Conservation (phyloP, 2,888 invertebrate species). For the Suillia variegata region DNA sequence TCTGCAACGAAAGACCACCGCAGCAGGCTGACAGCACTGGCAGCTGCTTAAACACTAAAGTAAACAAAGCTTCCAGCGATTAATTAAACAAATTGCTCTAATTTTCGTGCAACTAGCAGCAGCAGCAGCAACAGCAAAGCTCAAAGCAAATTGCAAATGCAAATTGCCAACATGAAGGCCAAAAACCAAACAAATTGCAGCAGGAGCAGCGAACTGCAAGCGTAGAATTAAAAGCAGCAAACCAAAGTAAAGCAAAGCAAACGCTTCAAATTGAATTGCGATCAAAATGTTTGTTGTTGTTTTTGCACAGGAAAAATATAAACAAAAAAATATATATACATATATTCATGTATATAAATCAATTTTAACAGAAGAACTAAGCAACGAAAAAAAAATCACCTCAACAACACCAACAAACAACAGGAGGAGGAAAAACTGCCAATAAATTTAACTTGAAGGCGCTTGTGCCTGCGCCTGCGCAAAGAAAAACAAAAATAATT, state of each 20-base stretch:
- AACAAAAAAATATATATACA: neutral
- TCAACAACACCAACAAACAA: conserved; percentile 11
- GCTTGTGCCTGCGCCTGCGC: neutral
- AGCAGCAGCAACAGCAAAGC: neutral
- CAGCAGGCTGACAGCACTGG: neutral
- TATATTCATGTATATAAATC: too few species aligned
- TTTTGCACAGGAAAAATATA: neutral
- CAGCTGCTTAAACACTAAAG: neutral
- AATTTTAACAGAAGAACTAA: too few species aligned
- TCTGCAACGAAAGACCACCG: neutral
- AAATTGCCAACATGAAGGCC: neutral
- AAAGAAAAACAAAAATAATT: neutral
- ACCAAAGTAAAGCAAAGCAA: neutral
- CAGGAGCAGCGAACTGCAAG: too few species aligned
- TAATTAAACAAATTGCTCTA: neutral
- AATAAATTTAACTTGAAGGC: neutral
- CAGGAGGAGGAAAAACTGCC: neutral
- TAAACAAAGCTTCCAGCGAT: neutral
- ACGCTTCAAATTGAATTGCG: neutral
- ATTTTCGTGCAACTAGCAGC: neutral
- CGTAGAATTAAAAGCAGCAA: too few species aligned
- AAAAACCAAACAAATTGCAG: neutral
- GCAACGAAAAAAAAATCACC: too few species aligned
- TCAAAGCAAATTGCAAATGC: too few species aligned
- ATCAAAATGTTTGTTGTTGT: neutral